Evolutionary conservation across 2,888 invertebrate genomes (phyloP).

Genomic region (Emmelina monodactyla): DNA sequence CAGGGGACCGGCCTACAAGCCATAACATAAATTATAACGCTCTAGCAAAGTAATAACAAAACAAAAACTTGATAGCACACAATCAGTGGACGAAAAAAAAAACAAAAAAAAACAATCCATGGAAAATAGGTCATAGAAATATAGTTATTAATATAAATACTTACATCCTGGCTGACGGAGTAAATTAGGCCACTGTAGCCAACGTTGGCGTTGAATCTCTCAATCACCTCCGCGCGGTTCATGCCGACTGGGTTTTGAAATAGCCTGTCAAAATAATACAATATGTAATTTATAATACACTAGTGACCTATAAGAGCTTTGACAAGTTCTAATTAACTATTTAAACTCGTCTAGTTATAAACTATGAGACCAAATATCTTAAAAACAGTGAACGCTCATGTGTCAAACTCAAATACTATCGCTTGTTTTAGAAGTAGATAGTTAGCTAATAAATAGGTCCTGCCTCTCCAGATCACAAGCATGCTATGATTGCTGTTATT

Average conservation of each 20-base stretch:
- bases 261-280: constrained; percentile 32
- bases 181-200: constrained; percentile 97
- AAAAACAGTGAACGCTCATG: too few relatives aligned
- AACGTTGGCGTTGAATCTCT: constrained; percentile 96
- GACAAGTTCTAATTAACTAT: too few relatives aligned
- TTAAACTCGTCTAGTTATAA: too few relatives aligned
- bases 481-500: too few relatives aligned
- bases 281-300: neutral
- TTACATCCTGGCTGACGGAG: constrained; percentile 95
- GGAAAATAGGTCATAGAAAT: constrained; percentile 8
- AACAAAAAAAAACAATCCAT: constrained; percentile 5
- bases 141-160: constrained; percentile 23
- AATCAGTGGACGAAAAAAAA: neutral
- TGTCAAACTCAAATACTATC: too few relatives aligned
- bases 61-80: neutral
- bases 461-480: too few relatives aligned
- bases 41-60: constrained; percentile 5
- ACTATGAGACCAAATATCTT: too few relatives aligned
- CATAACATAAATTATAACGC: constrained; percentile 33
- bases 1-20: constrained; percentile 58
- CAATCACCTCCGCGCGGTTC: constrained; percentile 78
- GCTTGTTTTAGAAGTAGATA: too few relatives aligned
- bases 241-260: constrained; percentile 67
- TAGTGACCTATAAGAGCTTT: too few relatives aligned
- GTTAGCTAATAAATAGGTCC: too few relatives aligned